These are phyloP conservation scores for Aplysina aerophoba DNA, from an alignment of 37 sponge, comb jelly and placozoan genomes.

Conservation along the genomic window DNA sequence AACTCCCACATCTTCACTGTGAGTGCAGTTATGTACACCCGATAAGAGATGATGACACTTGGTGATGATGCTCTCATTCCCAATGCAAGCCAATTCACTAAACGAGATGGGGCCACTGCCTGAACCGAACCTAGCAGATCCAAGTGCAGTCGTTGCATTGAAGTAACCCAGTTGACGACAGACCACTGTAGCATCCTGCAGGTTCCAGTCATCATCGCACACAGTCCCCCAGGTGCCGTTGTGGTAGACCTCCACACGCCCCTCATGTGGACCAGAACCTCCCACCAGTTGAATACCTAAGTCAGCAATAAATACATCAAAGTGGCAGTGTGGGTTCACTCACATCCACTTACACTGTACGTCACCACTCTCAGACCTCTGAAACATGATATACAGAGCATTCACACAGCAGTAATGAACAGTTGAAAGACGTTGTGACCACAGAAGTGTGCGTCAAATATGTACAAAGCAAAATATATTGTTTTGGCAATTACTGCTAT, in stretches of 20 bases:
- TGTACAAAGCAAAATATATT: too few species aligned
- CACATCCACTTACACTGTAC: too few species aligned
- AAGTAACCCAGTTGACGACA: slow-evolving; percentile 23
- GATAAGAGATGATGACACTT: slow-evolving; percentile 8
- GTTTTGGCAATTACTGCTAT: too few species aligned
- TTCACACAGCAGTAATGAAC: too few species aligned
- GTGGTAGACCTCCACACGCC: slow-evolving; percentile 26
- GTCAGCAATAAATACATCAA: too few species aligned
- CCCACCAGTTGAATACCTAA: neutral
- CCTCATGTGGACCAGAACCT: neutral
- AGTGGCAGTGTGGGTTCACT: too few species aligned
- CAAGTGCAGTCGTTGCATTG: neutral
- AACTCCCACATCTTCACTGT: slow-evolving; percentile 33
- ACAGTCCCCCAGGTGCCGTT: slow-evolving; percentile 30
- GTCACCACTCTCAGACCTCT: too few species aligned
- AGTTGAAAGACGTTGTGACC: too few species aligned
- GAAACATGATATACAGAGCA: too few species aligned
- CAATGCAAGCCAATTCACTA: neutral
- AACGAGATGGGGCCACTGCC: slow-evolving; percentile 33
- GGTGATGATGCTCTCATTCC: neutral
- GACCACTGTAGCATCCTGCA: slow-evolving; percentile 7
- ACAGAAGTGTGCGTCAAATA: too few species aligned
- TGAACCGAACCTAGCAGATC: neutral
- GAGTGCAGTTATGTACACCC: slow-evolving; percentile 24
- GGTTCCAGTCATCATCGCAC: slow-evolving; percentile 12